Evolutionary conservation across 37 sponge, comb jelly and placozoan species (phyloP), one percentile per base, ranked within the genome.

Genomic region (Cliona cf. orientalis): DNA sequence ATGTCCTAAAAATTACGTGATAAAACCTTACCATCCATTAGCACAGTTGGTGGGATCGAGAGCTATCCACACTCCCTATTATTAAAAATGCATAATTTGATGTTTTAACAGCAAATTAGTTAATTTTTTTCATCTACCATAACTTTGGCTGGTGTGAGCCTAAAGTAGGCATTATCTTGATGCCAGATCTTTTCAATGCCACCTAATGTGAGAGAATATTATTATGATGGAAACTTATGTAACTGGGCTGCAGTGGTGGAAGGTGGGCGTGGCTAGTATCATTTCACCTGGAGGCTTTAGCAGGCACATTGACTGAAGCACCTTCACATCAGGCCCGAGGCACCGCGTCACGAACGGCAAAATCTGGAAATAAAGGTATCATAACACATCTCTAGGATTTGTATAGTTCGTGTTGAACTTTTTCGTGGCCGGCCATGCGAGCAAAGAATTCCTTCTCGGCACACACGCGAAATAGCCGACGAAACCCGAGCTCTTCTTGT

Each of bases 81-180:
- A 62, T n/a, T 7, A 62, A 62, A 23, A 62, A 61, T 12, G 28
- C n/a, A 12, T n/a, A 61, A 61, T 26, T 61, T 22, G 12, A 5
- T n/a, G 5, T 26, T 26, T 26, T 61, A 61, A 61, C 29, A 67
- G 5, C 9, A 36, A 37, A 67, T 7, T 9, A 67, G 6, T 5
- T 69, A 22, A 35, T 29, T 42, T 17, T 5, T 5, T 69, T 14
- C 6, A 69, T 76, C 35, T 46, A 87, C 89, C 82, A 89, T 29
- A 36, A 89, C 45, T 39, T 77, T 77, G 42, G 17, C 34, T 2
- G 90, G 90, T 25, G 71, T 79, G 58, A 89, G 85, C 1, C 90
- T 66, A 75, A 89, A 89, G 38, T 89, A 89, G 14, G 80, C 90
- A 64, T 89, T 89, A 45, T 89, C 90, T 73, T 89, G 90, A 70